Evolutionary conservation across 2,888 invertebrate genomes (phyloP), one percentile per base, ranked within the genome.

Genomic region (Thecophora atra): DNA sequence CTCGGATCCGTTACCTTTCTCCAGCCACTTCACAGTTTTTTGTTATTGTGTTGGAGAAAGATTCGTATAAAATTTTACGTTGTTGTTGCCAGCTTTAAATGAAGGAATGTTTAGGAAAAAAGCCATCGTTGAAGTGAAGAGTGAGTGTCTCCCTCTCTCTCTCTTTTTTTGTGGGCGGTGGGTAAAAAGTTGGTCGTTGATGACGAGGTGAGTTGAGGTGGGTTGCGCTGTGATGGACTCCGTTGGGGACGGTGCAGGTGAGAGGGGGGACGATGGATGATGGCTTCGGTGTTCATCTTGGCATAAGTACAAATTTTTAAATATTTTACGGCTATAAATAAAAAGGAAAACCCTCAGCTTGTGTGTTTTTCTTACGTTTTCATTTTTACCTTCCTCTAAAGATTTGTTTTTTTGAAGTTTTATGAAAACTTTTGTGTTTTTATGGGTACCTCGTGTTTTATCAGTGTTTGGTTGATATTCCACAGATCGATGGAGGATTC

Each of bases 291-390:
- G 69, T 64, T 42, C 70, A 68, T 26, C 67, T 65, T 71, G 65
- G 56, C 63, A 63, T 51, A 37, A 70, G 52, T 42, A 52, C 63
- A 52, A 63, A 52, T 71, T 71, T 71, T 65, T 42, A 65, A 56
- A 28, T 65, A 67, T 63, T 65, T 70, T 62, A 19, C 60, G 60
- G 17, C 19, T 52, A 13, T 65, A 63, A 42, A 44, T 28, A 37
- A n/a, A 64, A 71, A 37, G 11, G 37, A 37, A 62, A 68, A 69
- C 56, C 28, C 58, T 13, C 17, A 72, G 52, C 30, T 58, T 37
- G 65, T 52, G 66, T 65, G 8, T 17, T 69, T 65, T 64, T 37
- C 37, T 37, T 65, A 5, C 17, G 42, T 37, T 37, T 63, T 19
- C 37, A 17, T 44, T 37, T 30, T 30, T 69, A 44, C 30, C 47